Base-by-base conservation (phyloP, 2,797 vertebrate genomes). In the Rhinogobio ventralis region DNA sequence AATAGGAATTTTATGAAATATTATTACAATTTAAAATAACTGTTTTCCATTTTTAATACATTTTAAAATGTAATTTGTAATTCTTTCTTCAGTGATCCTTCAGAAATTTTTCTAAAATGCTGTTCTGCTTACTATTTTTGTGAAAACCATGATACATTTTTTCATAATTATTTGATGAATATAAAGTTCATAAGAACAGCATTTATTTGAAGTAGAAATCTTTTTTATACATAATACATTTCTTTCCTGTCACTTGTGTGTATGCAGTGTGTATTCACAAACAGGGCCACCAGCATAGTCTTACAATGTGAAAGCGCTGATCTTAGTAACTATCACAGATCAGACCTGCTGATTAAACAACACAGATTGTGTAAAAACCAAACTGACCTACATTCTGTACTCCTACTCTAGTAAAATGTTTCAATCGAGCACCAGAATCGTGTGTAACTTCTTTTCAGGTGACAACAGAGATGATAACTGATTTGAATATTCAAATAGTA, bases 321-420 rank as follows among this genome's bases (percentile, higher is more conserved):
- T 42, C 33, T 81, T 7, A 28, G 66, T 51, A 81, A 57, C 66
- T 81, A 39, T 71, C 33, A 57, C 49, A 42, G 23, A 68, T 53
- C 23, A 10, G 14, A 68, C 64, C 13, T 39, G 23, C 49, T 28
- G 23, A 42, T 42, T 69, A 81, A 67, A 55, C 30, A 81, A 53
- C 78, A 69, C 64, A 80, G 9, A 23, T 39, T 80, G 30, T 33
- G 7, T 51, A 33, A 68, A 67, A 69, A 36, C 5, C 2, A 36
- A 80, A 68, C 64, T 53, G 78, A 68, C 46, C 64, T 39, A 36
- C 30, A 53, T 80, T 80, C 49, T 36, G 8, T 17, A 10, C 33
- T 28, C 5, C 30, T 68, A 19, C 77, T 49, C 25, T 19, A 45
- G 28, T 10, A 51, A 51, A 8, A 68, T 68, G 2, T 36, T 53